A percentile compares a stretch with the other conserved stretches of the same genome.
phyloP scores from a whole-genome alignment of 2,888 invertebrate genomes.

The Papilio elwesi region DNA sequence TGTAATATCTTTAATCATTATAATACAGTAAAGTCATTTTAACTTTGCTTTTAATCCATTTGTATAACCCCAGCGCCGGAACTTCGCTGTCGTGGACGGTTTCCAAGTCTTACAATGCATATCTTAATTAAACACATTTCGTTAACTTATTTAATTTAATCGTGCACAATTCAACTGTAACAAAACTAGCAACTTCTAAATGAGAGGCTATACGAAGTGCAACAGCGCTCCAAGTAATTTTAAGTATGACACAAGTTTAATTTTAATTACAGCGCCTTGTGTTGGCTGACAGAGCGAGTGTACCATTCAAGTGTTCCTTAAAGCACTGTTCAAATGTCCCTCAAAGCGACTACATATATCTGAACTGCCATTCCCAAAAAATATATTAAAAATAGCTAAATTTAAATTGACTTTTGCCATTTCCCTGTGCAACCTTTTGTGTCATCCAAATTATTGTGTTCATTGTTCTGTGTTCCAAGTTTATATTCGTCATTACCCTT shows the following conservation, averaged over 20 bases:
- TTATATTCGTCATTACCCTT: too few relatives aligned
- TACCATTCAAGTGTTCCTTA: too few relatives aligned
- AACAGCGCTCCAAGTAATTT: conserved; percentile 5
- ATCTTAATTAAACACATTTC: conserved; percentile 23
- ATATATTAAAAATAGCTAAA: too few relatives aligned
- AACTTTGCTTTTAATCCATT: conserved; percentile 1
- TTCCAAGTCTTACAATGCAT: conserved; percentile 16
- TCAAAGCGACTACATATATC: too few relatives aligned
- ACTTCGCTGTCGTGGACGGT: background rate
- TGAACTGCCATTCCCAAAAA: too few relatives aligned
- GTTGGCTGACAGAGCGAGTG: background rate
- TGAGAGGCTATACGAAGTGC: background rate
- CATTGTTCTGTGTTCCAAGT: too few relatives aligned
- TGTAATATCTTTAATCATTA: background rate
- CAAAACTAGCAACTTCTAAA: conserved; percentile 19
- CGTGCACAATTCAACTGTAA: conserved; percentile 10
- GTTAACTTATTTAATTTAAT: conserved; percentile 24
- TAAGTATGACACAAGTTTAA: conserved; percentile 43
- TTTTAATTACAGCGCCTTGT: conserved; percentile 42
- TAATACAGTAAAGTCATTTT: background rate
- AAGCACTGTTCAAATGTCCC: too few relatives aligned
- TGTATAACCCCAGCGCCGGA: background rate
- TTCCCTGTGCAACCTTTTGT: too few relatives aligned
- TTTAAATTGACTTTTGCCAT: too few relatives aligned
- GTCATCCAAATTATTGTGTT: too few relatives aligned